Evolutionary conservation across 2,113 vertebrate species (phyloP).

Genomic region (Tupaia tana): DNA sequence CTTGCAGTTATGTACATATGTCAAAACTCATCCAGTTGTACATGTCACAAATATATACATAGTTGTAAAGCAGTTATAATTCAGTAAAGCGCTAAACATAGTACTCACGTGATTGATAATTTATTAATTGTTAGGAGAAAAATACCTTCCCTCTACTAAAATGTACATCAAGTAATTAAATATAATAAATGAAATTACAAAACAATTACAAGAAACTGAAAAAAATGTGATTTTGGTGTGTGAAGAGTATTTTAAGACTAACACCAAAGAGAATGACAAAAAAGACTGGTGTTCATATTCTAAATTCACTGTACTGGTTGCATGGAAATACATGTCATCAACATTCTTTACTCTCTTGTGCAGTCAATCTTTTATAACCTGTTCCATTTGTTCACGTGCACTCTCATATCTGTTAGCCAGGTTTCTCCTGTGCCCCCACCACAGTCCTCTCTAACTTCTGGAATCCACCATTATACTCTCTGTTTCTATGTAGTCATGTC

Average conservation of each 20-base stretch:
- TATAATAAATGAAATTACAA: conserved; percentile 4
- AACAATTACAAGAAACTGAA: not conserved
- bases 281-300: not conserved
- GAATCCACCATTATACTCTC: no score
- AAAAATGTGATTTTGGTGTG: not conserved
- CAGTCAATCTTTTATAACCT: no score
- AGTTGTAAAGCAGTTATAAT: not conserved
- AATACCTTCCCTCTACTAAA: not conserved
- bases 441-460: no score
- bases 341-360: no score
- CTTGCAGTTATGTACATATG: not conserved
- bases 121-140: conserved; percentile 14
- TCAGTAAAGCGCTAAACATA: not conserved
- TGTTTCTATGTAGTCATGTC: no score
- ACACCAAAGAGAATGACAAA: not conserved
- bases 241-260: conserved; percentile 4
- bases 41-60: not conserved
- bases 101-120: not conserved
- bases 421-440: no score
- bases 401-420: no score
- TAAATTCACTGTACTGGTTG: no score
- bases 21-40: not conserved
- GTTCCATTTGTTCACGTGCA: no score
- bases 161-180: not conserved
- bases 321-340: no score